A percentile compares a stretch with the other conserved stretches of the same genome.
Conservation (phyloP, 2,888 invertebrate genomes). For the Resseliella maxima region DNA sequence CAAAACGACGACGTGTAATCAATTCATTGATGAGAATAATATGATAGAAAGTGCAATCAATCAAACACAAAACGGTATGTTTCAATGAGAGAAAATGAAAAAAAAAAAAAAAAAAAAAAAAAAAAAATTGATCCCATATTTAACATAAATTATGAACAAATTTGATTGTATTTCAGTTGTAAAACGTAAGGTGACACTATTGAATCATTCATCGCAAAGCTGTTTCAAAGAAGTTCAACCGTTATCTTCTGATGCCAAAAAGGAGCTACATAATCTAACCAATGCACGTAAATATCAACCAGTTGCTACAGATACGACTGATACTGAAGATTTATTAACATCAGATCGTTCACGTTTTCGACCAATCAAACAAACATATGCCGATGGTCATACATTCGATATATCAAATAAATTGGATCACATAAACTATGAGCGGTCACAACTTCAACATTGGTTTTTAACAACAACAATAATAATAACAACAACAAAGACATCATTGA, state of each 20-base stretch:
- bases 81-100: too few species aligned
- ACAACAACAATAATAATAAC: too few species aligned
- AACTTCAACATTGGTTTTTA: too few species aligned
- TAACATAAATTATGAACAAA: too few species aligned
- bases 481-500: too few species aligned
- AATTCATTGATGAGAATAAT: too few species aligned
- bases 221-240: slow-evolving; percentile 61
- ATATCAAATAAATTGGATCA: slow-evolving; percentile 74
- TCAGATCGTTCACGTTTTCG: slow-evolving; percentile 86
- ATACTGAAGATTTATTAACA: slow-evolving; percentile 77
- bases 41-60: too few species aligned
- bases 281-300: slow-evolving; percentile 28
- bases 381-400: slow-evolving; percentile 81
- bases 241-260: slow-evolving; percentile 32
- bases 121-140: too few species aligned
- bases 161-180: slow-evolving; percentile 63
- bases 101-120: too few species aligned
- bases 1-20: too few species aligned
- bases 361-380: slow-evolving; percentile 77
- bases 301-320: slow-evolving; percentile 56
- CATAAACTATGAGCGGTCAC: slow-evolving; percentile 75
- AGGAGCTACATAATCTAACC: not conserved
- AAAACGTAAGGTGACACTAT: slow-evolving; percentile 65
- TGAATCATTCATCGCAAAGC: slow-evolving; percentile 63
- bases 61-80: too few species aligned